A percentile compares a stretch with the other conserved stretches of the same genome.
Conservation (phyloP, 2,113 vertebrate genomes). For the Sardina pilchardus region DNA sequence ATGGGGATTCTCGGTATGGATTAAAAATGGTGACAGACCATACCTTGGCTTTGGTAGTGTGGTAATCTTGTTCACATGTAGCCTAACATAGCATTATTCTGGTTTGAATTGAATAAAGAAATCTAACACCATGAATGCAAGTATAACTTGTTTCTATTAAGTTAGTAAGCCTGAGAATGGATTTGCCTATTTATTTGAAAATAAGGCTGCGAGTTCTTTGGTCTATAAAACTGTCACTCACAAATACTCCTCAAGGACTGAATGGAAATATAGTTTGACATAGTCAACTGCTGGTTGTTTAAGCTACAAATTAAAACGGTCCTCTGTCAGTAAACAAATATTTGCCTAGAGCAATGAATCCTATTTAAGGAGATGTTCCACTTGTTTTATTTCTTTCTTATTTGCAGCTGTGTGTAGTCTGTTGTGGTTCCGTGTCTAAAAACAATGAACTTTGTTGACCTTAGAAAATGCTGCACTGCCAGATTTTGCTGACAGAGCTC, state of each 20-base stretch:
- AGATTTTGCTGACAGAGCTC: background rate
- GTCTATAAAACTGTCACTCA: background rate
- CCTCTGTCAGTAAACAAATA: background rate
- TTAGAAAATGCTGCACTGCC: background rate
- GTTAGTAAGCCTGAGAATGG: background rate
- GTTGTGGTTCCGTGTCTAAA: background rate
- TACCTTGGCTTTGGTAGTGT: background rate
- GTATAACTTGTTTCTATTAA: background rate
- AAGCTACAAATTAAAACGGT: background rate
- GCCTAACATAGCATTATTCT: background rate
- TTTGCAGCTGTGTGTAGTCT: background rate
- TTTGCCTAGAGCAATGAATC: background rate
- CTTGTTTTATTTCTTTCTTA: background rate
- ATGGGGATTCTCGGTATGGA: background rate
- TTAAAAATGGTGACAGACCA: background rate
- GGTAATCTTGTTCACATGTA: background rate
- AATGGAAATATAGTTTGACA: background rate
- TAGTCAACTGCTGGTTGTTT: slow-evolving; percentile 8
- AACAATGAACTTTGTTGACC: slow-evolving; percentile 4
- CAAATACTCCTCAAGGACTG: background rate
- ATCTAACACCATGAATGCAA: background rate
- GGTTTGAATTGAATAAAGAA: background rate
- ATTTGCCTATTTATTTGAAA: background rate
- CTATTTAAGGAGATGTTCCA: background rate
- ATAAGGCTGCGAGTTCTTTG: background rate